Base-by-base conservation (phyloP, 2,797 vertebrate genomes). In the Sarcoramphus papa region DNA sequence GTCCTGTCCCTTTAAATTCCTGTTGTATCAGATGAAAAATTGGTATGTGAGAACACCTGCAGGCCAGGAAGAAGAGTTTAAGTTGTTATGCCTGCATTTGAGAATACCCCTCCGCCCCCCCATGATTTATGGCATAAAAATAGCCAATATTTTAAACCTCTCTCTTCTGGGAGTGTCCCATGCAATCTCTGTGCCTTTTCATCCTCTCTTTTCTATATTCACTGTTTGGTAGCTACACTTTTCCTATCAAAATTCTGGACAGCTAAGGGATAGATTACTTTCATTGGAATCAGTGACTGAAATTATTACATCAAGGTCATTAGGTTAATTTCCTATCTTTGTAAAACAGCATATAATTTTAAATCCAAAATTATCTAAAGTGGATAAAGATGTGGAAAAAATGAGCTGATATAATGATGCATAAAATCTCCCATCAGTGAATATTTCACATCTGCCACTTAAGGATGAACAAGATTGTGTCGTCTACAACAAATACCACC, bases 371-470 rank as follows among this genome's bases (percentile, higher is more conserved):
- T 94, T 92, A 93, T 45, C 85, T 89, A 4, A 91, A 82, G 56
- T 92, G 78, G 74, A 53, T 96, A 92, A 95, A 95, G 78, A 77
- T 93, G 88, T 72, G 60, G 70, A n/a, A 79, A 73, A 95, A 96
- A 63, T n/a, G 15, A 96, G 45, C 75, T 86, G 77, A 60, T 93
- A 63, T 51, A 93, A 88, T 91, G 56, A 68, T 86, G 60, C 85
- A 33, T 92, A 69, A 81, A 68, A 43, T 91, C 82, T 91, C 57
- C 64, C 40, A n/a, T 82, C 69, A 88, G 69, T 64, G 82, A 54
- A 21, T 82, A 64, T 84, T 93, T 91, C 85, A 92, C 78, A 93
- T 93, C 85, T 96, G 69, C 77, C 41, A 24, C 68, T 86, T 79
- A 60, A 86, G 45, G 51, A 24, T 85, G 92, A 82, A 57, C 13